Base-by-base conservation (phyloP, 2,113 vertebrate genomes). In the Datnioides undecimradiatus region DNA sequence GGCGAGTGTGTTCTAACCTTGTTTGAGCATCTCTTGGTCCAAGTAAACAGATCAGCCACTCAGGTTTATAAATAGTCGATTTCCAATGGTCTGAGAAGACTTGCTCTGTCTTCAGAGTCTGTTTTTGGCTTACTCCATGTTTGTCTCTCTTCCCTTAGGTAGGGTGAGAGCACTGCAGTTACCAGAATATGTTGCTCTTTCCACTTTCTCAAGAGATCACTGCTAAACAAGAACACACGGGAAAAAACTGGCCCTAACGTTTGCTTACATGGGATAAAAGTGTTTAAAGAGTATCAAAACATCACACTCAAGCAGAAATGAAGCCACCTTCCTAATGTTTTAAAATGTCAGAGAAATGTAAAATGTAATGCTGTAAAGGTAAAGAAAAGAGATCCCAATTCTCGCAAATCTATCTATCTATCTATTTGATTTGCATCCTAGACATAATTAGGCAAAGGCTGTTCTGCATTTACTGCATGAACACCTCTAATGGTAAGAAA, bases 11-110 rank as follows among this genome's bases (percentile, higher is more conserved):
- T 57, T 70, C 43, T 58, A 55, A 65, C 73, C 87, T 71, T 78
- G 69, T 88, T 80, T 73, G 70, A 87, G 57, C 51, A 82, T 91
- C 74, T 70, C 13, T 27, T 40, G 54, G 48, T 76, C 64, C 33
- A 31, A 58, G 64, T 68, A 73, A 85, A 93, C 76, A 88, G 76
- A 88, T 86, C 45, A 38, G 48, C 83, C 25, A 14, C 81, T 80
- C 43, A 62, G 29, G 51, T 40, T 52, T 76, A 80, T 73, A 71
- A 87, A 90, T 87, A 91, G 79, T 33, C 11, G 6, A 36, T 76
- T 85, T 81, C 68, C 66, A 71, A 23, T 64, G 57, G 46, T 19
- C 31, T 52, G 81, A 84, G 81, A 84, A 87, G 60, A 88, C 66
- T 5, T 38, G 51, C 76, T 84, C 63, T 89, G 86, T 92, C 72